Evolutionary conservation across 2,888 invertebrate species (phyloP).

Genomic region (Subacronicta megacephala): DNA sequence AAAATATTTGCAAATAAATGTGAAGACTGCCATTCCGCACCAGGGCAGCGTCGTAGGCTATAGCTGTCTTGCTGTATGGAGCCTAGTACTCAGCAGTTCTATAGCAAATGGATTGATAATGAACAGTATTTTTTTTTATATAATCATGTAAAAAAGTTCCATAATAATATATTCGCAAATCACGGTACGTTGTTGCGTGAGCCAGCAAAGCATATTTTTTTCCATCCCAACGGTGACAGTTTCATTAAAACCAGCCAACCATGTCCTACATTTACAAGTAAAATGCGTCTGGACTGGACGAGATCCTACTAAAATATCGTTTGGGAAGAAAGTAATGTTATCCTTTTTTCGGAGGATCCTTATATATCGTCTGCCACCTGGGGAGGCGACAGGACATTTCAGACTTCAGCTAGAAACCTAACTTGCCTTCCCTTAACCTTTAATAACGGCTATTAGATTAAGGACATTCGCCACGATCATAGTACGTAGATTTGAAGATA

Average conservation of each 20-base stretch:
- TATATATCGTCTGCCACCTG: no score
- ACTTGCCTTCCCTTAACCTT: neutral
- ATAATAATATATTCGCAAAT: constrained; percentile 21
- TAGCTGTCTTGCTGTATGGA: no score
- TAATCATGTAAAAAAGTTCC: no score
- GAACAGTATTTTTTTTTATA: no score
- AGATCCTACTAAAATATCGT: constrained; percentile 40
- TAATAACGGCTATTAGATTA: neutral
- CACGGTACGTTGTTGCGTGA: constrained; percentile 38
- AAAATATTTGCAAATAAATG: no score
- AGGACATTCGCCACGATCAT: neutral
- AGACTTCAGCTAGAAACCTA: no score
- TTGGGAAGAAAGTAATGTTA: neutral
- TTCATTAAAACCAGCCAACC: constrained; percentile 59
- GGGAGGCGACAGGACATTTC: no score
- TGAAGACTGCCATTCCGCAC: no score
- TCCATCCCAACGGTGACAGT: constrained; percentile 58
- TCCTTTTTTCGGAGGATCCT: neutral
- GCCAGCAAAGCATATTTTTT: constrained; percentile 51
- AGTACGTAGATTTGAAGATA: no score
- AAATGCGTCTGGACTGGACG: constrained; percentile 49
- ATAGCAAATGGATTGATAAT: no score
- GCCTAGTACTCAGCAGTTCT: no score
- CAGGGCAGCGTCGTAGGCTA: no score
- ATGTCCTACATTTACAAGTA: constrained; percentile 59